Base-by-base conservation (phyloP, 2,888 invertebrate species). In the Diarsia brunnea region DNA sequence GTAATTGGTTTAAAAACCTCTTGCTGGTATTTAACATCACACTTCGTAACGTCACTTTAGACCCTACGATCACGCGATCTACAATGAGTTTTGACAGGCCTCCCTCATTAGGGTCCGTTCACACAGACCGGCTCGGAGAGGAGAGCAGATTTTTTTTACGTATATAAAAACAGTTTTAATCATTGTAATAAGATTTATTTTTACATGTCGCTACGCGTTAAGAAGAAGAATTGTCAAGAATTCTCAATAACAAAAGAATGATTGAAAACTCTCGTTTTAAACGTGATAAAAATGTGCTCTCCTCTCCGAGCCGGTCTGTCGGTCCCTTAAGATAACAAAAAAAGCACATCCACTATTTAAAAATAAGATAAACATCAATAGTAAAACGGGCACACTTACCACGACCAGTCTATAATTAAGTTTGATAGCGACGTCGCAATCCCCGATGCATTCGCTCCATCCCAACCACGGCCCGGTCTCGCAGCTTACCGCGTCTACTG, bases 401-500 rank as follows among this genome's bases (percentile, higher is more conserved):
- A 91, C 75, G 53, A 95, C 91, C 16, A 92, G 89, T 55, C 95
- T 91, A 82, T 95, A 96, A 90, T 96, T 96, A 76, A 95, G 93
- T 88, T 95, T 95, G 82, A 95, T 87, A 51, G 94, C 95, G 84
- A 90, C 92, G 74, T 93, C 92, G 82, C 96, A 96, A 81, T 94
- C 92, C 0, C 96, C 96, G 81, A 93, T 90, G 85, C 96, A 96
- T 51, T 93, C 92, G 84, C 92, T 92, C 96, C 96, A 96, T 14
- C 96, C 96, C 70, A 95, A 88, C 96, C 96, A 96, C 12, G 93
- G 91, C 19, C 95, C 93, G 75, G 90, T 90, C 88, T 91, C 92
- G 88, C 96, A 96, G 85, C 93, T 92, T 75, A 87, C 89, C 79
- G 90, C 90, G 82, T 91, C 88, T 68, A 81, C 88, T 87, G 77